These are phyloP conservation scores for Drosophila birchii DNA, from an alignment of 2,888 invertebrate species.

Conservation along the genomic window DNA sequence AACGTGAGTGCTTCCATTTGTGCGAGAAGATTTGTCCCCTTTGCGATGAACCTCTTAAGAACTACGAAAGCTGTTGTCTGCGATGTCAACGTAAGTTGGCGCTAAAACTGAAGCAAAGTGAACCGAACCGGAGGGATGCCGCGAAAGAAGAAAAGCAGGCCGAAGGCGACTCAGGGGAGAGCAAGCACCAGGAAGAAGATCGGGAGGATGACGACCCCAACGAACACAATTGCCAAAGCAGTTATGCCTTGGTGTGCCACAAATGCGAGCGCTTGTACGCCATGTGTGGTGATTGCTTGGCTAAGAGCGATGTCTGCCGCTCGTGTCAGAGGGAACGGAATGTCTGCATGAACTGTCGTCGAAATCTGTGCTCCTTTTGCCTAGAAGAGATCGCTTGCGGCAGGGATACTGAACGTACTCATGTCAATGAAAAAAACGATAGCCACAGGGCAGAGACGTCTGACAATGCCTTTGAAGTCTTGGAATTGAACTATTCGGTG, in stretches of 20 bases:
- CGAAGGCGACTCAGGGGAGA: slow-evolving; percentile 1
- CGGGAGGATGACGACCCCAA: slow-evolving; percentile 28
- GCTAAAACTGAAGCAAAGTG: slow-evolving; percentile 62
- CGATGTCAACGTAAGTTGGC: slow-evolving; percentile 80
- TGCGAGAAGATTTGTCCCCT: slow-evolving; percentile 81
- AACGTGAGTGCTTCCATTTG: slow-evolving; percentile 82
- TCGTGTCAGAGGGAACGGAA: slow-evolving; percentile 81
- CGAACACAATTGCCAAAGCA: slow-evolving; percentile 57
- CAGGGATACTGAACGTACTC: slow-evolving; percentile 68
- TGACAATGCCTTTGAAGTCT: slow-evolving; percentile 63
- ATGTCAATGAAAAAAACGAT: slow-evolving; percentile 70
- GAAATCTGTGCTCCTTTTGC: slow-evolving; percentile 81
- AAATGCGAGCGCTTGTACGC: slow-evolving; percentile 82
- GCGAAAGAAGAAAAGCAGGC: slow-evolving; percentile 9
- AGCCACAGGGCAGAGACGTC: slow-evolving; percentile 7
- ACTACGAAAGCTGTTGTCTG: slow-evolving; percentile 81
- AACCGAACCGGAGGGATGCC: slow-evolving; percentile 8
- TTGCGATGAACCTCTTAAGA: slow-evolving; percentile 80
- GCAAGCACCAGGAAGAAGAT: slow-evolving; percentile 6
- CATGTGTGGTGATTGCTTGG: slow-evolving; percentile 76
- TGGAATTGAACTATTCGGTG: slow-evolving; percentile 60
- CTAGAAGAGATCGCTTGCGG: slow-evolving; percentile 80
- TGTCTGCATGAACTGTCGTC: slow-evolving; percentile 81
- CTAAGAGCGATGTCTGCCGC: slow-evolving; percentile 75
- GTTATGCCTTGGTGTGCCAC: slow-evolving; percentile 77